Evolutionary conservation across 1,140 invertebrate species (phyloP).

Genomic region (Notospermus geniculatus): DNA sequence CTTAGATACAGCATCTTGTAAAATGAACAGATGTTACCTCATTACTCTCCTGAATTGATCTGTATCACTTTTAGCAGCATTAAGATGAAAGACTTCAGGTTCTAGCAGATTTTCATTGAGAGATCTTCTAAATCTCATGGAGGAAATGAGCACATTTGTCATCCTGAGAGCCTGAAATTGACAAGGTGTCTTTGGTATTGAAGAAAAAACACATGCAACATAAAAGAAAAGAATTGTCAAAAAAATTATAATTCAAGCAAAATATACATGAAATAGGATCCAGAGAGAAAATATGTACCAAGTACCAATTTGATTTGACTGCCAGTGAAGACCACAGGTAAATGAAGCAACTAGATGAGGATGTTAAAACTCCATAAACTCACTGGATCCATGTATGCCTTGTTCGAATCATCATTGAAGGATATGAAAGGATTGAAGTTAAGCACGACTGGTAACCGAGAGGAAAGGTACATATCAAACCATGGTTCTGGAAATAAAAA

Average conservation of each 20-base stretch:
- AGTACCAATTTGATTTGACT: constrained; percentile 8
- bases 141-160: constrained; percentile 86
- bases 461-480: constrained; percentile 94
- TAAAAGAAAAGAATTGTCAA: too few relatives aligned
- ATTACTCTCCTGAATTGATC: constrained; percentile 70
- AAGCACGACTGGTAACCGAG: constrained; percentile 80
- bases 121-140: constrained; percentile 85
- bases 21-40: too few relatives aligned
- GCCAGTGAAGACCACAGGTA: constrained; percentile 7
- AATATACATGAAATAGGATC: too few relatives aligned
- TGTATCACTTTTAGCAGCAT: constrained; percentile 87
- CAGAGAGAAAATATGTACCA: too few relatives aligned
- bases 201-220: too few relatives aligned
- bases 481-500: constrained; percentile 64
- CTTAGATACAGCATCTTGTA: too few relatives aligned
- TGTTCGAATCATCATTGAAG: constrained; percentile 73
- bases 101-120: constrained; percentile 74
- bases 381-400: constrained; percentile 77
- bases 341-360: too few relatives aligned
- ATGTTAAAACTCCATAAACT: constrained; percentile 11
- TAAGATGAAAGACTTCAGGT: constrained; percentile 95
- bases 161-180: constrained; percentile 65
- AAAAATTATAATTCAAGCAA: too few relatives aligned
- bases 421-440: constrained; percentile 93
- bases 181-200: constrained; percentile 14